Evolutionary conservation across 1,140 invertebrate species (phyloP), one percentile per base, ranked within the genome.

Genomic region (Aplysia californica): DNA sequence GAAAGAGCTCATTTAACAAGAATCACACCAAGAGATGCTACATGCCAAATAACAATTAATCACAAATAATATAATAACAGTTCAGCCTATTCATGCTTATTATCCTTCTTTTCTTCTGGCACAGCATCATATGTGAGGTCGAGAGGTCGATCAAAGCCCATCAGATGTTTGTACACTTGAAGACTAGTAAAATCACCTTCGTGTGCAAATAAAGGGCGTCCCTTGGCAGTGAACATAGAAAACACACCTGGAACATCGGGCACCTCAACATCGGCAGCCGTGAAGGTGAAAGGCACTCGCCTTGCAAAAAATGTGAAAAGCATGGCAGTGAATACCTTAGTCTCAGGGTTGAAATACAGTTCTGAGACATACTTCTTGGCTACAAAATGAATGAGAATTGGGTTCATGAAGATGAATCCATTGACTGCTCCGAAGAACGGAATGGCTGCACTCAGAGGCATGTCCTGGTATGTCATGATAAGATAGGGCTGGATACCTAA

Each of bases 81-180:
- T n/a, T 50, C 44, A 50, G 44, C n/a, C 44, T 50, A n/a, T 15
- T 50, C 44, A 15, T 50, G 10, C 44, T 50, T 50, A n/a, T n/a
- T 50, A 50, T 50, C 44, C n/a, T 50, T 50, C n/a, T n/a, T n/a
- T n/a, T n/a, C n/a, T n/a, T n/a, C n/a, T n/a, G n/a, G n/a, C n/a
- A n/a, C n/a, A n/a, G n/a, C 38, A 5, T 29, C 26, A 35, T 39
- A 4, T 21, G 33, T 33, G 6, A 73, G 29, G 18, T 97, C 94
- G 44, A 97, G 90, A 6, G 96, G 96, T 88, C 96, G 95, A 84
- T 98, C 95, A 87, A 94, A 97, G 1, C 95, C 95, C 94, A 98
- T 96, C 58, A 98, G 93, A 83, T 93, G 93, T 41, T 92, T 93
- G 90, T 95, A 97, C 87, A 96, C 94, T 72, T 92, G 85, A 0